Evolutionary conservation across 2,113 vertebrate species (phyloP).

Genomic region (Corvus cornix): DNA sequence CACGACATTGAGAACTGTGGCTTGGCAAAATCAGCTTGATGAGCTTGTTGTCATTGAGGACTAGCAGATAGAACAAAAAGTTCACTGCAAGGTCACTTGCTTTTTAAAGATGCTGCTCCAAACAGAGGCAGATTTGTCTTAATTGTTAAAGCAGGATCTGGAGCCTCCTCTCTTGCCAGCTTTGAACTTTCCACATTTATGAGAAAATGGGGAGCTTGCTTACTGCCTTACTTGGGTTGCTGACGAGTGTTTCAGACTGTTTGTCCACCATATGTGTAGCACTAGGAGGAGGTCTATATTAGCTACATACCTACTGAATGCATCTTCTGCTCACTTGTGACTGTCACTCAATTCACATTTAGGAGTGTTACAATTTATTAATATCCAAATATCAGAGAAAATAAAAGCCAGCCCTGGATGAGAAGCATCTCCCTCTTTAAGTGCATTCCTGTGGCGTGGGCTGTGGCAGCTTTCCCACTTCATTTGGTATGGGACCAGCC

Average conservation of each 20-base stretch:
- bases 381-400: neutral
- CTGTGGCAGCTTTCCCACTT: neutral
- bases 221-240: neutral
- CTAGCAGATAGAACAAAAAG: neutral
- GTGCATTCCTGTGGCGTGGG: neutral
- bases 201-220: neutral
- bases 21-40: neutral
- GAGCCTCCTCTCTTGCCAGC: neutral
- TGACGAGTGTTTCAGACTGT: neutral
- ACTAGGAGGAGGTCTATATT: neutral
- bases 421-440: neutral
- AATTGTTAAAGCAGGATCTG: conserved; percentile 12
- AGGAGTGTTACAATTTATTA: neutral
- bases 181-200: neutral
- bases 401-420: neutral
- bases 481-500: neutral
- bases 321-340: neutral
- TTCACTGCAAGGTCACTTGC: neutral
- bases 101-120: conserved; percentile 24
- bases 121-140: conserved; percentile 9
- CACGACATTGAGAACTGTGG: neutral
- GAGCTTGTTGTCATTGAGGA: neutral
- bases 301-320: neutral
- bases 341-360: neutral
- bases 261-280: neutral